Evolutionary conservation across 2,888 invertebrate species (phyloP).

Genomic region (Pyrochroa serraticornis): DNA sequence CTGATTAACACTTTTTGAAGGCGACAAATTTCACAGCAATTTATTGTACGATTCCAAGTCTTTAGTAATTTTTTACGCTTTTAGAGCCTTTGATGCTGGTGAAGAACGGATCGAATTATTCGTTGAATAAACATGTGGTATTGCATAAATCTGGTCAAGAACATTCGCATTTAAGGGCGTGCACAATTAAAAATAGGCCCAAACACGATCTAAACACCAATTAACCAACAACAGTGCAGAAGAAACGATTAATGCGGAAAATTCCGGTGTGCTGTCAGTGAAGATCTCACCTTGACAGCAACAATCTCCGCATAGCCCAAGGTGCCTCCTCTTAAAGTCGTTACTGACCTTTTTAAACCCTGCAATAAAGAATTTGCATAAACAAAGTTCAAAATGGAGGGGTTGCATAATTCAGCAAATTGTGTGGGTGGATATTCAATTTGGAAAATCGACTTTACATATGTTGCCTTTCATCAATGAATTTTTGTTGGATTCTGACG

Average conservation of each 20-base stretch:
- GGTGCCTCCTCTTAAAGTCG: slow-evolving; percentile 85
- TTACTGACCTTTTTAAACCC: slow-evolving; percentile 94
- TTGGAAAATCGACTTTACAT: no score
- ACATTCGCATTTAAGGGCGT: not conserved
- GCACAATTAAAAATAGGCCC: slow-evolving; percentile 20
- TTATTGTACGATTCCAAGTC: no score
- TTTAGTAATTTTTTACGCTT: no score
- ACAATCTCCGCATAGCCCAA: slow-evolving; percentile 94
- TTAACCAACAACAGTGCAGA: slow-evolving; percentile 29
- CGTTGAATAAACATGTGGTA: no score
- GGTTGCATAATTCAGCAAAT: not conserved
- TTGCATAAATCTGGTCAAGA: no score
- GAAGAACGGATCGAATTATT: no score
- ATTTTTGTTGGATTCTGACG: no score
- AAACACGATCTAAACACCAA: slow-evolving; percentile 20
- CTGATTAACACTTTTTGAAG: no score
- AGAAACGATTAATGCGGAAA: slow-evolving; percentile 30
- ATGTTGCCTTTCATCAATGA: no score
- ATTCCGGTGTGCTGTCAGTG: slow-evolving; percentile 8
- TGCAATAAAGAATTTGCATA: slow-evolving; percentile 59
- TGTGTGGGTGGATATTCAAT: no score
- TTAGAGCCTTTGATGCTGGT: no score
- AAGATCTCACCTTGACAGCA: slow-evolving; percentile 85
- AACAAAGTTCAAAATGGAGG: slow-evolving; percentile 3
- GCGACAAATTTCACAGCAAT: no score